Evolutionary conservation across 2,888 invertebrate species (phyloP), one percentile per base, ranked within the genome.

Genomic region (Hirudinaria manillensis): DNA sequence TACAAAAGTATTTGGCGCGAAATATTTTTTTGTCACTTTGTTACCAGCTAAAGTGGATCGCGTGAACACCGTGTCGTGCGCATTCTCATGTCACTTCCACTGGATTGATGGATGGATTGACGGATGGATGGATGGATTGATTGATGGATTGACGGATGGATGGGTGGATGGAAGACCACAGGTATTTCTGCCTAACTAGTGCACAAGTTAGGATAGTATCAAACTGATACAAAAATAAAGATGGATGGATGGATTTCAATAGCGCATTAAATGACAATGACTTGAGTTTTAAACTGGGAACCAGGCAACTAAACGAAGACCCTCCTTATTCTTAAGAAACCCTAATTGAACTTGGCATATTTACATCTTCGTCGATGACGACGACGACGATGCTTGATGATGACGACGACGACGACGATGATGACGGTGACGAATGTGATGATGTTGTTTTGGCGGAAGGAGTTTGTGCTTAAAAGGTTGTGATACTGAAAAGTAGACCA

Each of bases 401-500:
- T 61, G 29, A 61, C 13, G 29, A 61, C 13, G 29, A 61, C 29
- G 29, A 61, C 13, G 29, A 61, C 13, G 29, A 61, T 16, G 10
- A 61, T 19, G 24, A 29, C 29, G 61, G 21, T 61, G 61, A 61
- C n/a, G 61, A n/a, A 61, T 61, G 61, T 61, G 61, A 61, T 61
- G 45, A 45, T 45, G 45, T 16, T 10, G 45, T 45, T 6, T 45
- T 16, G 16, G 45, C 45, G 45, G 45, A 45, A 45, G 45, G 13
- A 16, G 16, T 10, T 10, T 16, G 16, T 10, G 13, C 16, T 7
- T 45, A 45, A 45, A 45, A 16, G 45, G 10, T 45, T 16, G 45
- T 45, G 45, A 2, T n/a, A 10, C 16, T 45, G 45, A 45, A 45
- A 45, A 45, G 45, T 45, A 10, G 16, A 45, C 3, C 16, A 1